A percentile compares a stretch with the other conserved stretches of the same genome.
These are phyloP conservation scores for Machimus atricapillus DNA, from an alignment of 2,888 invertebrate species.

Conservation along the genomic window DNA sequence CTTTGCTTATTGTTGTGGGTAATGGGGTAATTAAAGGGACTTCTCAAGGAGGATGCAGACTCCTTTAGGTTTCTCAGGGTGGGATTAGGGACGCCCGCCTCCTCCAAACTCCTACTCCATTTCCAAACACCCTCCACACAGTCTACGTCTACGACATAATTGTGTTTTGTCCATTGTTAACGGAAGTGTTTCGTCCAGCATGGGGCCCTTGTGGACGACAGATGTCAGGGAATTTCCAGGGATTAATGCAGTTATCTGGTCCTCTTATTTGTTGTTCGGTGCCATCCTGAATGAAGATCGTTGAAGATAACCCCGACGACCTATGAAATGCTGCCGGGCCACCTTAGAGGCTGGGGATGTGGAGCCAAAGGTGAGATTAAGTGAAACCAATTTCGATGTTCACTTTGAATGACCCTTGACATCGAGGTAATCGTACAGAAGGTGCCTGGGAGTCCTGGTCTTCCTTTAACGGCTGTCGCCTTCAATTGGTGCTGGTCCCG, in stretches of 20 bases:
- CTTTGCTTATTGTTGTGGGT: slow-evolving; percentile 20
- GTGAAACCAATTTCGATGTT: background rate
- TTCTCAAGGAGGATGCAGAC: slow-evolving; percentile 17
- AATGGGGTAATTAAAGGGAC: slow-evolving; percentile 20
- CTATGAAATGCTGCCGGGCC: background rate
- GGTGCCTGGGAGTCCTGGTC: background rate
- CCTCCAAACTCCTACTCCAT: background rate
- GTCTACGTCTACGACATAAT: background rate
- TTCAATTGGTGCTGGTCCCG: background rate
- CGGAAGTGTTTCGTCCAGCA: background rate
- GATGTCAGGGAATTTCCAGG: background rate
- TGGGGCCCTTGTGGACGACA: background rate
- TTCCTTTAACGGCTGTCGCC: background rate
- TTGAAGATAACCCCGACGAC: background rate
- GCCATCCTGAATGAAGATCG: background rate
- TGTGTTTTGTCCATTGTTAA: background rate
- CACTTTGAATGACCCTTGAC: background rate
- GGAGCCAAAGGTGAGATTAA: background rate
- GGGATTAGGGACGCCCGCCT: background rate
- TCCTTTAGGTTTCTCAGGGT: background rate
- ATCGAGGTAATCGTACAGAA: background rate
- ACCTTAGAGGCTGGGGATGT: background rate
- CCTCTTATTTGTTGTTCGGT: background rate
- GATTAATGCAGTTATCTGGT: background rate
- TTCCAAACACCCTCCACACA: background rate